These are phyloP conservation scores for Chymomyza amoena DNA, from an alignment of 2,888 invertebrate genomes.

Conservation along the genomic window DNA sequence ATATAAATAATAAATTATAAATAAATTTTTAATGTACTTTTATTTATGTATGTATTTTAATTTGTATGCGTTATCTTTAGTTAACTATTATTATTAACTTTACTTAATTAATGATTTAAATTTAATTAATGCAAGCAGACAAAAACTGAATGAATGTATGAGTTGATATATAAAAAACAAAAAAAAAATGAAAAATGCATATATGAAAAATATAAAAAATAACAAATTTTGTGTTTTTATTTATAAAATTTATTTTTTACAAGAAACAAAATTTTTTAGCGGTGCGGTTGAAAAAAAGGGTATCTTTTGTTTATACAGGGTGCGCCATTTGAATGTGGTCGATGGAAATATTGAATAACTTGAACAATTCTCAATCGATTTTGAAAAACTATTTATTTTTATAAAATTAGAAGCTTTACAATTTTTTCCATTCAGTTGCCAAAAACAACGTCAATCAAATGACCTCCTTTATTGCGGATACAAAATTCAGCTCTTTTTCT, in stretches of 20 bases:
- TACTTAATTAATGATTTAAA: slow-evolving; percentile 72
- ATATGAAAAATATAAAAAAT: slow-evolving; percentile 53
- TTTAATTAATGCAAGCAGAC: slow-evolving; percentile 43
- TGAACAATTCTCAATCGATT: too few relatives aligned
- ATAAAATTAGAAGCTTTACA: too few relatives aligned
- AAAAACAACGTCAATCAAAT: too few relatives aligned
- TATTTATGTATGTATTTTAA: slow-evolving; percentile 60
- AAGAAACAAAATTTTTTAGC: slow-evolving; percentile 13
- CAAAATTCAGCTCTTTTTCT: too few relatives aligned
- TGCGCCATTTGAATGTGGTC: too few relatives aligned
- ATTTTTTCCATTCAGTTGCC: too few relatives aligned
- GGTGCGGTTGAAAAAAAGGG: slow-evolving; percentile 2
- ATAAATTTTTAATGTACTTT: slow-evolving; percentile 58
- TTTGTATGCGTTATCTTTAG: slow-evolving; percentile 69
- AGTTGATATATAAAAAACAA: slow-evolving; percentile 65
- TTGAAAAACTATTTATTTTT: too few relatives aligned
- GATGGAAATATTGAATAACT: too few relatives aligned
- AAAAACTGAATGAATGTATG: slow-evolving; percentile 48
- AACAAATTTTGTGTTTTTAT: slow-evolving; percentile 59
- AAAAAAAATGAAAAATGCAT: slow-evolving; percentile 54
- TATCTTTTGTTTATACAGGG: not conserved
- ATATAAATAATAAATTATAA: slow-evolving; percentile 26
- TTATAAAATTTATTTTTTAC: slow-evolving; percentile 28
- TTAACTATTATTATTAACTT: slow-evolving; percentile 72
- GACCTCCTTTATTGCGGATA: too few relatives aligned